phyloP scores from a whole-genome alignment of 2,113 vertebrate species.

The Tonatia bakeri region DNA sequence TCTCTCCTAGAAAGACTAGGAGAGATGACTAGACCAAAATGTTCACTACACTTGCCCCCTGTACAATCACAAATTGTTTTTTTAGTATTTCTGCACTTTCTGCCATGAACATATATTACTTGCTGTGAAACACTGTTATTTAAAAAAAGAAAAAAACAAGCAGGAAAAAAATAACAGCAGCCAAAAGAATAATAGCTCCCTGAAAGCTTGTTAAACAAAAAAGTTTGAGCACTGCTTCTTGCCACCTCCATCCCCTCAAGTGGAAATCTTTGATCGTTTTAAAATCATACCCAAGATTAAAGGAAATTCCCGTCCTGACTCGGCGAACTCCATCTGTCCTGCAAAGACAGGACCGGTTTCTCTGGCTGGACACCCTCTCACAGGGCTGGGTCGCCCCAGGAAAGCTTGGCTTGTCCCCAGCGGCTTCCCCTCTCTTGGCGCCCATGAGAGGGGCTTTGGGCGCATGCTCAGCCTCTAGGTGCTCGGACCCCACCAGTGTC shows the following conservation, averaged over 20 bases:
- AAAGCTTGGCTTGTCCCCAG: not conserved
- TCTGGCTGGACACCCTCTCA: not conserved
- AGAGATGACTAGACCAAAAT: not conserved
- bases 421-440: not conserved
- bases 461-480: not conserved
- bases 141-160: not conserved
- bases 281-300: fast-evolving
- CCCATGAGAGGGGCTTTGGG: not conserved
- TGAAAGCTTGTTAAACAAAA: not conserved
- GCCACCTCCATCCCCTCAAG: fast-evolving
- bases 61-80: not conserved
- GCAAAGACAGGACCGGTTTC: not conserved
- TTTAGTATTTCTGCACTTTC: not conserved
- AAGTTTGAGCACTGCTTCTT: not conserved
- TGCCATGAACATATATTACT: not conserved
- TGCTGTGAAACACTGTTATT: not conserved
- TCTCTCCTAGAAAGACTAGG: not conserved
- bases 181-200: not conserved
- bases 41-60: no score
- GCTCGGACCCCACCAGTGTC: fast-evolving
- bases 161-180: not conserved
- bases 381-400: not conserved
- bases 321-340: no score
- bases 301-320: not conserved
- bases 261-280: not conserved